Conservation (phyloP, 92 coral and sea anemone genomes). For the Pocillopora meandrina region DNA sequence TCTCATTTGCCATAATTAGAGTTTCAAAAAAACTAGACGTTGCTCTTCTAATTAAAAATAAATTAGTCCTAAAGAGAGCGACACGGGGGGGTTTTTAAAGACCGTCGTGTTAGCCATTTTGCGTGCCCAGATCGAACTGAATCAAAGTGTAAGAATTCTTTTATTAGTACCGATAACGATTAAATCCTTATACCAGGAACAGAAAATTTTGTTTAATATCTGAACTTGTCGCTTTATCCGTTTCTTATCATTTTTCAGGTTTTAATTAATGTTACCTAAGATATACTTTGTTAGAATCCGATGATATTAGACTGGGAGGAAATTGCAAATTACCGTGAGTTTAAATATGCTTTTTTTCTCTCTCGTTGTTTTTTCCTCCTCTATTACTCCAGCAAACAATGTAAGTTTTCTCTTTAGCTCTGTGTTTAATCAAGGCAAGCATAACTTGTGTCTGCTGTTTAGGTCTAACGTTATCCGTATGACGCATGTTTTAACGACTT, state of each 20-base stretch:
- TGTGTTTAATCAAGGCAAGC: constrained; percentile 7
- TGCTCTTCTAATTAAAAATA: constrained; percentile 40
- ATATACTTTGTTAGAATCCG: neutral
- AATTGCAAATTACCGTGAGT: neutral
- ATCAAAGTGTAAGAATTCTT: neutral
- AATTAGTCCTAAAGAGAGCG: constrained; percentile 19
- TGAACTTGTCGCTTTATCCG: neutral
- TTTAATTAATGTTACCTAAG: neutral
- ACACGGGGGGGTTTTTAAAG: constrained; percentile 19
- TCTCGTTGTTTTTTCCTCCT: neutral
- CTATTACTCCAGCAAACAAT: neutral
- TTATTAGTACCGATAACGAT: neutral
- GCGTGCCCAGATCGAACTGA: neutral
- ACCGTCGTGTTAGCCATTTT: constrained; percentile 5
- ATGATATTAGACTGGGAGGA: neutral
- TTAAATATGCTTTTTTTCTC: neutral
- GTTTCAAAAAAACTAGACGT: constrained; percentile 25
- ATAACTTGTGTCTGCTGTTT: neutral
- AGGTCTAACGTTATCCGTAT: neutral
- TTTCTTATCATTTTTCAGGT: neutral
- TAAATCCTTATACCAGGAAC: neutral
- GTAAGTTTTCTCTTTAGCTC: neutral
- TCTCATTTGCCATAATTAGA: constrained; percentile 44
- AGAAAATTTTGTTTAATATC: neutral
- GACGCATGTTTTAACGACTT: constrained; percentile 29